Evolutionary conservation across 2,888 invertebrate genomes (phyloP).

Genomic region (Matsumyia berberina): DNA sequence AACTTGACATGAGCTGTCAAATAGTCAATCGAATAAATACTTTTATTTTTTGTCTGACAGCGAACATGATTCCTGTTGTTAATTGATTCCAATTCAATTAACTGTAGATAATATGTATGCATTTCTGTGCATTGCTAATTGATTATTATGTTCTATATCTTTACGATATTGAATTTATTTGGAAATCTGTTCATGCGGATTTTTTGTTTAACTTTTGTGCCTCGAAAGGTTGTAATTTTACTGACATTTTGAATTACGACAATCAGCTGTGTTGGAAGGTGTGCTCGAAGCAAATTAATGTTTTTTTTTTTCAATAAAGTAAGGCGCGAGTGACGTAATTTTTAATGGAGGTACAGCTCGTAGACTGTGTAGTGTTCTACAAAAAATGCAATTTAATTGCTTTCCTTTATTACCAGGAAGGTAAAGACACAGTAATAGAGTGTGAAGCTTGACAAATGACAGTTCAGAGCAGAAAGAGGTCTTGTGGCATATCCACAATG

Average conservation of each 20-base stretch:
- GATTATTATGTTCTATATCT: background rate
- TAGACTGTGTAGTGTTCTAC: constrained; percentile 21
- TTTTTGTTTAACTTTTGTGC: constrained; percentile 37
- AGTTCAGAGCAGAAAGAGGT: too few relatives aligned
- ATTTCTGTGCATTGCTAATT: constrained; percentile 29
- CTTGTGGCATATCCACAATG: too few relatives aligned
- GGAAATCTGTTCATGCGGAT: constrained; percentile 25
- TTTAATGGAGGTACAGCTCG: background rate
- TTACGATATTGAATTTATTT: constrained; percentile 22
- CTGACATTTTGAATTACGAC: constrained; percentile 54
- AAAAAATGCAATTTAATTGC: constrained; percentile 33
- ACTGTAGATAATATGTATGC: too few relatives aligned
- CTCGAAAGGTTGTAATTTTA: constrained; percentile 44
- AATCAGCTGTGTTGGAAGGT: constrained; percentile 26
- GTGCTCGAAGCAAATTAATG: constrained; percentile 25
- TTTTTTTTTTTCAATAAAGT: background rate
- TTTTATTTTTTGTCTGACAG: constrained; percentile 27
- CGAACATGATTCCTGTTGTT: constrained; percentile 9
- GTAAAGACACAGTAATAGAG: too few relatives aligned
- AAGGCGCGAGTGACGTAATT: constrained; percentile 4
- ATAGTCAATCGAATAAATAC: background rate
- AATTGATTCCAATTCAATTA: constrained; percentile 46
- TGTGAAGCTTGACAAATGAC: too few relatives aligned
- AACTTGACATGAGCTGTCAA: constrained; percentile 24
- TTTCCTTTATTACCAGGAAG: background rate